Evolutionary conservation across 1,140 invertebrate species (phyloP).

Genomic region (Diuraphis noxia): DNA sequence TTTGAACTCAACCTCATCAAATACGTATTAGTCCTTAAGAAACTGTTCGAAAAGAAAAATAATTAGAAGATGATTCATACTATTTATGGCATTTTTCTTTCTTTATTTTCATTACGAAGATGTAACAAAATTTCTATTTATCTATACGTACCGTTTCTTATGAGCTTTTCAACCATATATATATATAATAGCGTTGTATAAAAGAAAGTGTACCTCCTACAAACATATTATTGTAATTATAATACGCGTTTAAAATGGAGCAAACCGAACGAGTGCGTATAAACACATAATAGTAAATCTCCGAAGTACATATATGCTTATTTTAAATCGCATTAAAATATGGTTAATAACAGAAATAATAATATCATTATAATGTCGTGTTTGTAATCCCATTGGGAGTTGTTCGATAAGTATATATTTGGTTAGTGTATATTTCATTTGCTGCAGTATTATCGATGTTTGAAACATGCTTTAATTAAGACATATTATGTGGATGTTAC

Average conservation of each 20-base stretch:
- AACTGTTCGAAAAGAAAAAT: not conserved
- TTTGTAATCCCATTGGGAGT: not conserved
- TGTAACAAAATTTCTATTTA: not conserved
- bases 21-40: conserved; percentile 30
- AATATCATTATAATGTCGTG: not conserved
- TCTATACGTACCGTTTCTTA: not conserved
- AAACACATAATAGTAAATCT: not conserved
- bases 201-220: not conserved
- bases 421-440: not conserved
- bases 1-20: not conserved
- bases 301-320: not conserved
- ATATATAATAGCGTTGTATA: not conserved
- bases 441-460: not conserved
- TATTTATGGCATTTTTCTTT: not conserved
- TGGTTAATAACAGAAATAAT: not conserved
- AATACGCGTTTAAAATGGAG: not conserved
- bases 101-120: not conserved
- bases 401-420: not conserved
- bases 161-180: not conserved
- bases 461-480: not conserved
- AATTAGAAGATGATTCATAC: not conserved
- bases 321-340: not conserved
- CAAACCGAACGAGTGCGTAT: not conserved
- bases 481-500: not conserved
- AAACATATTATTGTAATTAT: not conserved